Percentiles rank a stretch among this genome's conserved stretches.
Evolutionary conservation across 2,888 invertebrate species (phyloP).

Genomic region (Parthenolecanium corni): DNA sequence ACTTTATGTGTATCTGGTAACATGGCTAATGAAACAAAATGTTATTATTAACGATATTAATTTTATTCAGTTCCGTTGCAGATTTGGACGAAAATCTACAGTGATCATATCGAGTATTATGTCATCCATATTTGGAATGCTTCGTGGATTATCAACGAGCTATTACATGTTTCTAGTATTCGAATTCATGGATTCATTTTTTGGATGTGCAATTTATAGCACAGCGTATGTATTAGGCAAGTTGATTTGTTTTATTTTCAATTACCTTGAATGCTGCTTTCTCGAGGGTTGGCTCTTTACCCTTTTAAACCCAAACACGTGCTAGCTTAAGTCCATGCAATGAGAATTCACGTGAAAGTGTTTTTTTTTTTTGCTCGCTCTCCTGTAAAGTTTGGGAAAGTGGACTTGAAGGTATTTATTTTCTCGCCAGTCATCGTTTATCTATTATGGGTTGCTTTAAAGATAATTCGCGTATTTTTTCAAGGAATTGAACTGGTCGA

Average conservation of each 20-base stretch:
- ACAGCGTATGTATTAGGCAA: slow-evolving; percentile 61
- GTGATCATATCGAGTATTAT: slow-evolving; percentile 47
- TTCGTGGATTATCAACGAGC: slow-evolving; percentile 54
- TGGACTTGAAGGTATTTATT: too few species aligned
- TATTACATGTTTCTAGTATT: slow-evolving; percentile 57
- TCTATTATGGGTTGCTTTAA: not conserved
- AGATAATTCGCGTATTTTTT: not conserved
- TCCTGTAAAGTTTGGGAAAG: too few species aligned
- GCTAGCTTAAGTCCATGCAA: too few species aligned
- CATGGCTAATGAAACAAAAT: too few species aligned
- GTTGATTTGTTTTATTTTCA: slow-evolving; percentile 30
- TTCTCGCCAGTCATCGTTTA: not conserved
- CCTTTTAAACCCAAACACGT: too few species aligned
- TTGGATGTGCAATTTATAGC: slow-evolving; percentile 58
- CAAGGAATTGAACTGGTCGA: slow-evolving; percentile 64
- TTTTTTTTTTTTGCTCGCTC: too few species aligned
- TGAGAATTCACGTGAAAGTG: too few species aligned
- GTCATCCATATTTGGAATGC: slow-evolving; percentile 53
- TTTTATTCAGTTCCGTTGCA: slow-evolving; percentile 34
- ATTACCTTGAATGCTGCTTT: not conserved
- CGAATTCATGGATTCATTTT: slow-evolving; percentile 58
- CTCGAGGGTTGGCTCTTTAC: too few species aligned
- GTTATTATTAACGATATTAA: too few species aligned
- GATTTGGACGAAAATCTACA: slow-evolving; percentile 52
- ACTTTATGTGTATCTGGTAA: too few species aligned